Percentiles rank a stretch among this genome's conserved stretches.
Conservation (phyloP, 2,888 invertebrate genomes). For the Campopleginae sp. region DNA sequence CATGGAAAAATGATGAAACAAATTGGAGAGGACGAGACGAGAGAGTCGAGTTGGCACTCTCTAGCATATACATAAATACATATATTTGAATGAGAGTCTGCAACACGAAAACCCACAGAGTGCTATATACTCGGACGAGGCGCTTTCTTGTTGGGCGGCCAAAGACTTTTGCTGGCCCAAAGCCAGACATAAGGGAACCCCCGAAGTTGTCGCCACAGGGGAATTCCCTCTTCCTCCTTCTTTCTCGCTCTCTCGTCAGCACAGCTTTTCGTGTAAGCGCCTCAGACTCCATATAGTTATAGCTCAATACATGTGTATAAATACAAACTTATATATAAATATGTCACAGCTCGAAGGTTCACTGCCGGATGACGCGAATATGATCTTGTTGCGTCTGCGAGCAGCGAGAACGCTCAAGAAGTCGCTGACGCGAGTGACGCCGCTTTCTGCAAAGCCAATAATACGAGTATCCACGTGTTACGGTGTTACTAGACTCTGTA, state of each 20-base stretch:
- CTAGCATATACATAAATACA: neutral
- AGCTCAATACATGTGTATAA: neutral
- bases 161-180: constrained; percentile 58
- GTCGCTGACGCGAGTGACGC: constrained; percentile 66
- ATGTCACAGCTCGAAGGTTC: constrained; percentile 12
- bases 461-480: constrained; percentile 16
- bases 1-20: constrained; percentile 36
- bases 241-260: constrained; percentile 19
- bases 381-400: constrained; percentile 71
- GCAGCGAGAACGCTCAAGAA: constrained; percentile 63
- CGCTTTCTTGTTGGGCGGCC: constrained; percentile 54
- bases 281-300: neutral
- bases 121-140: constrained; percentile 55
- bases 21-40: constrained; percentile 33
- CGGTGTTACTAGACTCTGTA: neutral
- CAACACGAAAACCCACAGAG: constrained; percentile 21
- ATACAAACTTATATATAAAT: neutral
- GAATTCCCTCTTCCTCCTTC: constrained; percentile 12
- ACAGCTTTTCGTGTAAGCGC: constrained; percentile 44
- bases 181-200: constrained; percentile 52
- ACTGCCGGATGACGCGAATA: constrained; percentile 62
- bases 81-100: constrained; percentile 19
- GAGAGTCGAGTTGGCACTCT: constrained; percentile 19
- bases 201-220: constrained; percentile 61
- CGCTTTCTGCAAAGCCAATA: constrained; percentile 55